phyloP scores from a whole-genome alignment of 2,888 invertebrate species.

The Acanthoscelides obtectus region DNA sequence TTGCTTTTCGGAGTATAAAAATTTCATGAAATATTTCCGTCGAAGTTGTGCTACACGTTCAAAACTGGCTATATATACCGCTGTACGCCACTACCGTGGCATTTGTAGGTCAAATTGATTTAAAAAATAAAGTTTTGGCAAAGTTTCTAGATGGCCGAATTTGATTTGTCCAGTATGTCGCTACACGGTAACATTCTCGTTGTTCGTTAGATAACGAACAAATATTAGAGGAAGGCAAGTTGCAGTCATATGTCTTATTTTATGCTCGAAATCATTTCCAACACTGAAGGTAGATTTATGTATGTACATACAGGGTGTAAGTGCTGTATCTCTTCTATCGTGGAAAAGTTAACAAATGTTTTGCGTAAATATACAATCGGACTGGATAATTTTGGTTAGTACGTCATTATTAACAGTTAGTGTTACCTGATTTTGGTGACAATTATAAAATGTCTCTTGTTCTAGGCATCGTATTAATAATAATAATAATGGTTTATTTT shows the following conservation, averaged over 20 bases:
- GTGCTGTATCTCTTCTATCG: too few species aligned
- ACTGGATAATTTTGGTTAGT: too few species aligned
- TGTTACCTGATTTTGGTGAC: too few species aligned
- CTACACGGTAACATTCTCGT: constrained; percentile 5
- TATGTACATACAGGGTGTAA: too few species aligned
- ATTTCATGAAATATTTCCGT: background rate
- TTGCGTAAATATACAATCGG: too few species aligned
- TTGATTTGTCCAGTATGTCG: constrained; percentile 10
- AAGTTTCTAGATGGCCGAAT: constrained; percentile 8
- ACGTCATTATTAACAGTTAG: too few species aligned
- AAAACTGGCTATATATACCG: background rate
- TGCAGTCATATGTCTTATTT: constrained; percentile 2
- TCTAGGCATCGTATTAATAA: too few species aligned
- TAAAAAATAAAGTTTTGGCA: constrained; percentile 9
- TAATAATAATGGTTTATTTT: too few species aligned
- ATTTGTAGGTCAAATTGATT: background rate
- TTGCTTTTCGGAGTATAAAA: background rate
- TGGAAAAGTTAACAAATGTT: too few species aligned
- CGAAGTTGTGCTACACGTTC: background rate
- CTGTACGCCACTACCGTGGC: background rate
- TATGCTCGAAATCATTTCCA: constrained; percentile 8
- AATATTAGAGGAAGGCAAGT: constrained; percentile 15
- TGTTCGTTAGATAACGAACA: constrained; percentile 14
- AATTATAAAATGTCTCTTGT: too few species aligned
- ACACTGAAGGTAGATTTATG: too few species aligned